Percentiles rank a stretch among this genome's conserved stretches.
phyloP scores from a whole-genome alignment of 2,113 vertebrate species.

The Chrysemys picta region DNA sequence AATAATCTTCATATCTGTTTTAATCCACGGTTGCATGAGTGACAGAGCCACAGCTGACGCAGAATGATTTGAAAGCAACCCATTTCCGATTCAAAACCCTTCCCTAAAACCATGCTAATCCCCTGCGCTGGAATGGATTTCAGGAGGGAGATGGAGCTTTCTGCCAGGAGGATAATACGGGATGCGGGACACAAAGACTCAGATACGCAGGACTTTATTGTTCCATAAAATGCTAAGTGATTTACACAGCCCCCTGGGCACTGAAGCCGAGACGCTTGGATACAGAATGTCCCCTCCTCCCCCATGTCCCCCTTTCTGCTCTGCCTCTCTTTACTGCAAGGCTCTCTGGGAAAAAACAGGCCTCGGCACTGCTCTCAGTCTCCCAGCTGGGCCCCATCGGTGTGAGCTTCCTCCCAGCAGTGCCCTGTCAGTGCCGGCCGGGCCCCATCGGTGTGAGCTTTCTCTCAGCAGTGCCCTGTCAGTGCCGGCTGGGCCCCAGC shows the following conservation, averaged over 20 bases:
- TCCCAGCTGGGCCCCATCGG: not conserved
- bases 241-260: not conserved
- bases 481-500: no score
- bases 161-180: not conserved
- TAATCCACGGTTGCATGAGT: slow-evolving; percentile 56
- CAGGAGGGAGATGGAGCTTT: not conserved
- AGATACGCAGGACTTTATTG: accelerated
- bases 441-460: no score
- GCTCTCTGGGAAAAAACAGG: not conserved
- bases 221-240: accelerated
- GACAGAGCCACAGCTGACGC: slow-evolving; percentile 43
- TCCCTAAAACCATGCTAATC: slow-evolving; percentile 76
- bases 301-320: not conserved
- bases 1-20: slow-evolving; percentile 69
- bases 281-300: not conserved
- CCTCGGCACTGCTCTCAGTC: not conserved
- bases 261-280: not conserved
- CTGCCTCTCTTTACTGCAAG: not conserved
- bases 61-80: slow-evolving; percentile 72
- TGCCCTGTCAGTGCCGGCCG: not conserved
- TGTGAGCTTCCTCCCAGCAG: not conserved
- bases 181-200: not conserved
- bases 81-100: slow-evolving; percentile 53
- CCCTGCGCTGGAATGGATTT: not conserved
- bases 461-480: not conserved